Evolutionary conservation across 2,888 invertebrate genomes (phyloP).

Genomic region (Odontomyia ornata): DNA sequence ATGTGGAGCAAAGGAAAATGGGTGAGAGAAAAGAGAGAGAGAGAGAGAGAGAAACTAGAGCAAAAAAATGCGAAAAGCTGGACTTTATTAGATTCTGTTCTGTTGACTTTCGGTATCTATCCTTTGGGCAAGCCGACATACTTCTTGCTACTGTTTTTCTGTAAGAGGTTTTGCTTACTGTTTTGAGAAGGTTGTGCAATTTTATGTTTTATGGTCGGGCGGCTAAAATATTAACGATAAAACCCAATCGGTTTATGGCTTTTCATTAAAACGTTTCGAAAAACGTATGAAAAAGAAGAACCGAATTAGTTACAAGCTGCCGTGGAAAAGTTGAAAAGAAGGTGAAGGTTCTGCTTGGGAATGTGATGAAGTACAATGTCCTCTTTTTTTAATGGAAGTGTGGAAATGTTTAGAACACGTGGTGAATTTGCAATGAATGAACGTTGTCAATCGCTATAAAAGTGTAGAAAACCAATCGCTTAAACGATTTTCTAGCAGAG

Average conservation of each 20-base stretch:
- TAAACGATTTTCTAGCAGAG: too few species aligned
- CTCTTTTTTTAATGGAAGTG: not conserved
- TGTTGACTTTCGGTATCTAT: conserved; percentile 13
- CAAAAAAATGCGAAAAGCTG: conserved; percentile 26
- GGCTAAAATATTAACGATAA: conserved; percentile 34
- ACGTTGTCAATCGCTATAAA: not conserved
- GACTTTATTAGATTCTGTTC: conserved; percentile 43
- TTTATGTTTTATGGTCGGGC: conserved; percentile 25
- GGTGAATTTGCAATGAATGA: not conserved
- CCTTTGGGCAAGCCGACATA: not conserved
- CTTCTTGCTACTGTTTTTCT: not conserved
- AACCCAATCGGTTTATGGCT: conserved; percentile 41
- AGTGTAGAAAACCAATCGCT: not conserved
- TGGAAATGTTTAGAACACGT: not conserved
- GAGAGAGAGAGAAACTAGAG: too few species aligned
- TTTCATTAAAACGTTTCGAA: conserved; percentile 19
- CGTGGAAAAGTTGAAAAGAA: not conserved
- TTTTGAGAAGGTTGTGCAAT: not conserved
- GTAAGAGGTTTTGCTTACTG: not conserved
- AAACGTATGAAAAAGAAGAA: conserved; percentile 4
- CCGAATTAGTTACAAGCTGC: not conserved
- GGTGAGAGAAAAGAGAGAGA: not conserved
- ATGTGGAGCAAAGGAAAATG: not conserved
- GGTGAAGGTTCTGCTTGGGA: not conserved
- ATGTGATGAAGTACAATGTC: not conserved